Conservation (phyloP, 2,113 vertebrate species). For the Peromyscus polionotus region DNA sequence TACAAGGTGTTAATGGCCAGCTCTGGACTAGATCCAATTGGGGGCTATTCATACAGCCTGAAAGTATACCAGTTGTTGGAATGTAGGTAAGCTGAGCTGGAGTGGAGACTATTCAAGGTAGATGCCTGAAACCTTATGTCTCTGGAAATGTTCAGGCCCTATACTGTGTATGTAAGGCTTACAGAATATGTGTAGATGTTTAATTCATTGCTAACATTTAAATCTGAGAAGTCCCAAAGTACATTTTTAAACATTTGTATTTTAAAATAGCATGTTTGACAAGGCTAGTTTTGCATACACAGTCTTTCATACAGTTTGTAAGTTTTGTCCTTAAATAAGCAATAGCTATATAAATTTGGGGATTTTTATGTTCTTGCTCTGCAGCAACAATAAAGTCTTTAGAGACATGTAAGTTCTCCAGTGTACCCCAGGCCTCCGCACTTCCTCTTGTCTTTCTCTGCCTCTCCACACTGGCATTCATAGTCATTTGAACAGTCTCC, state of each 20-base stretch:
- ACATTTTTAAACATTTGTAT: not conserved
- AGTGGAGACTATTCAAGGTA: not conserved
- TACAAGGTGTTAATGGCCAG: not conserved
- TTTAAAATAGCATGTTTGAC: not conserved
- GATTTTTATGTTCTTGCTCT: not conserved
- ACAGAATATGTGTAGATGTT: not conserved
- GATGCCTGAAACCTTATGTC: not conserved
- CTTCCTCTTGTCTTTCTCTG: not conserved
- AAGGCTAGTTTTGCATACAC: not conserved
- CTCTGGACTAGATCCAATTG: not conserved
- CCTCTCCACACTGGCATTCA: not conserved
- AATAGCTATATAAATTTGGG: not conserved
- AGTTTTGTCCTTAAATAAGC: not conserved
- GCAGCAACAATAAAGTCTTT: not conserved
- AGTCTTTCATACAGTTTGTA: not conserved
- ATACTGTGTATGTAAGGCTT: not conserved
- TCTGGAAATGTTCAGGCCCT: not conserved
- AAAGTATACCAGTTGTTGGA: not conserved
- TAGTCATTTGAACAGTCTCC: not conserved
- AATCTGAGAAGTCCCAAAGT: not conserved
- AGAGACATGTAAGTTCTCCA: not conserved
- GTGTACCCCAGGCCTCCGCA: not conserved
- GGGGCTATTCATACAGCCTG: not conserved
- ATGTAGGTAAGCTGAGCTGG: not conserved
- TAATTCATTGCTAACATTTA: slow-evolving; percentile 8